A percentile compares a stretch with the other conserved stretches of the same genome.
These are phyloP conservation scores for Seira ritae DNA, from an alignment of 2,888 invertebrate genomes.

Conservation along the genomic window DNA sequence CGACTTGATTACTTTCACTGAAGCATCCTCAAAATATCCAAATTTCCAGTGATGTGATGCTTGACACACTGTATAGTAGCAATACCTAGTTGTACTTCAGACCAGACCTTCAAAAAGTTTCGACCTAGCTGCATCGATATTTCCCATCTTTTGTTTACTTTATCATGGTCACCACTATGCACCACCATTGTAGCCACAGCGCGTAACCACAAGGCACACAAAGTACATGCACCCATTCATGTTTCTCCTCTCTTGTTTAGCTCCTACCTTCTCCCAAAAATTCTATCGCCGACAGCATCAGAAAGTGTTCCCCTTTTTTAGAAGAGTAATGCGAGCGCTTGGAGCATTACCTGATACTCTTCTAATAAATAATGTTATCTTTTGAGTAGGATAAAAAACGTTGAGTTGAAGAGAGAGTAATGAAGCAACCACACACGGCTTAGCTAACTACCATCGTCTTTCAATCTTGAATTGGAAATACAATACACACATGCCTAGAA, in stretches of 20 bases:
- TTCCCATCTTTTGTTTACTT: too few relatives aligned
- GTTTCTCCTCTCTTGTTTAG: background rate
- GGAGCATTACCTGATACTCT: background rate
- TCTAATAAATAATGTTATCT: constrained; percentile 14
- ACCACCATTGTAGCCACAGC: constrained; percentile 2
- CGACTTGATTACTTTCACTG: too few relatives aligned
- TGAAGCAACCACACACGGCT: constrained; percentile 4
- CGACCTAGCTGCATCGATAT: too few relatives aligned
- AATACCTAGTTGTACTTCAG: too few relatives aligned
- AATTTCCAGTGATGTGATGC: too few relatives aligned
- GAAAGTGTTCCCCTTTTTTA: background rate
- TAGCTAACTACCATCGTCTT: background rate
- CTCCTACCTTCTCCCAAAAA: background rate
- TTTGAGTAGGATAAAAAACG: background rate
- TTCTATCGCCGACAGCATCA: background rate
- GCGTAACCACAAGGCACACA: background rate
- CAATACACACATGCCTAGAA: background rate
- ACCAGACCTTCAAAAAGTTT: too few relatives aligned
- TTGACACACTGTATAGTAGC: too few relatives aligned
- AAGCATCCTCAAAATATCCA: too few relatives aligned
- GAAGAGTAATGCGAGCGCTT: background rate
- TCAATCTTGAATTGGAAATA: background rate
- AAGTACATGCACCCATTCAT: background rate
- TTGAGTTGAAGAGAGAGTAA: background rate
- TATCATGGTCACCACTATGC: background rate